phyloP scores from a whole-genome alignment of 2,888 invertebrate genomes.

The Azorinus chamasolen region DNA sequence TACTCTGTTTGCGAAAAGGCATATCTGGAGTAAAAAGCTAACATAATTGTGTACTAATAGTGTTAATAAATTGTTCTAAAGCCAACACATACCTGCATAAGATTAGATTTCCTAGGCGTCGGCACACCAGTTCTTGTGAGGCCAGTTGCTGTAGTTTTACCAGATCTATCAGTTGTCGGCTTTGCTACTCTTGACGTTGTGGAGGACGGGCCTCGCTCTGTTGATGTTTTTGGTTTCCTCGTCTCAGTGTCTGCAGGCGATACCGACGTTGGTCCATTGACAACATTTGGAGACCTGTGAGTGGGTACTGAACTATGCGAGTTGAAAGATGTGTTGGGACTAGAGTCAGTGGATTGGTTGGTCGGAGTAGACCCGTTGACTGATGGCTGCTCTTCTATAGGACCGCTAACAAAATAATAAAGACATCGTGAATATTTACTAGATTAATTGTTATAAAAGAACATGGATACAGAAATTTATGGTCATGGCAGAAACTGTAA shows the following conservation, averaged over 20 bases:
- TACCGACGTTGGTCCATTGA: constrained; percentile 41
- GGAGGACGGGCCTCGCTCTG: constrained; percentile 50
- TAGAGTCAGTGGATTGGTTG: constrained; percentile 26
- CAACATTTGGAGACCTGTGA: constrained; percentile 8
- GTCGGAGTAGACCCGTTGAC: constrained; percentile 42
- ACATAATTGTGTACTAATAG: background rate
- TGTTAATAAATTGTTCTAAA: too few species aligned
- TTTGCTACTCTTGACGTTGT: constrained; percentile 36
- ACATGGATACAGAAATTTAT: too few species aligned
- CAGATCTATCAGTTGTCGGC: constrained; percentile 43
- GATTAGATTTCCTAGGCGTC: constrained; percentile 61
- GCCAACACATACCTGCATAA: constrained; percentile 69
- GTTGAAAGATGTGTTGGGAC: constrained; percentile 54
- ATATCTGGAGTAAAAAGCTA: background rate
- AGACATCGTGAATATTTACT: too few species aligned
- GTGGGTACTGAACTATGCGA: constrained; percentile 18
- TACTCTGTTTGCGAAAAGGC: too few species aligned
- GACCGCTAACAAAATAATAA: constrained; percentile 46
- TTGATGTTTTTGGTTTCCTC: constrained; percentile 48
- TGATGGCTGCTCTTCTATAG: constrained; percentile 45
- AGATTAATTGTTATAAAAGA: too few species aligned
- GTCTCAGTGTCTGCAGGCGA: constrained; percentile 40
- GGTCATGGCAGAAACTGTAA: too few species aligned
- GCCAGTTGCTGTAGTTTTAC: constrained; percentile 41
- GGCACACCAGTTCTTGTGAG: constrained; percentile 51